Conservation (phyloP, 2,797 vertebrate genomes). For the Gadopsis marmoratus region DNA sequence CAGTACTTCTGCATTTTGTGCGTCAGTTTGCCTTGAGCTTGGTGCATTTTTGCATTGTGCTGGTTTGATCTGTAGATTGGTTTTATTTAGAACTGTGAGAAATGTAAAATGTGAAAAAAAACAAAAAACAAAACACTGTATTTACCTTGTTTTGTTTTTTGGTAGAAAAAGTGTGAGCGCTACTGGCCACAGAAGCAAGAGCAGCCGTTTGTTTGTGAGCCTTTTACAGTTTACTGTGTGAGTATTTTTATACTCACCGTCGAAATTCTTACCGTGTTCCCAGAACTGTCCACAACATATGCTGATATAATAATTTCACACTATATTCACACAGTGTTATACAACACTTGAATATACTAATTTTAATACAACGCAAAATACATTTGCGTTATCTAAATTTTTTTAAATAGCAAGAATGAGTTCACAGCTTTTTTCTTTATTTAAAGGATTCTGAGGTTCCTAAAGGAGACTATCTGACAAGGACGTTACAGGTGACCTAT, state of each 20-base stretch:
- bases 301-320: constrained; percentile 16
- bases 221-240: constrained; percentile 91
- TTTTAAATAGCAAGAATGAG: background rate
- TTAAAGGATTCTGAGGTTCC: constrained; percentile 89
- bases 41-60: background rate
- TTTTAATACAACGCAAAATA: background rate
- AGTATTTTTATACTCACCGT: constrained; percentile 78
- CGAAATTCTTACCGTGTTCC: constrained; percentile 47
- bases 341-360: background rate
- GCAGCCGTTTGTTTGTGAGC: constrained; percentile 82
- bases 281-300: background rate
- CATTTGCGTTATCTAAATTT: background rate
- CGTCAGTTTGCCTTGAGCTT: background rate
- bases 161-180: constrained; percentile 95
- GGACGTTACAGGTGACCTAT: constrained; percentile 86
- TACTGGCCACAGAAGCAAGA: constrained; percentile 90
- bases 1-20: background rate
- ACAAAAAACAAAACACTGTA: background rate
- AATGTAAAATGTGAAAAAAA: background rate
- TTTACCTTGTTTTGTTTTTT: background rate
- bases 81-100: background rate
- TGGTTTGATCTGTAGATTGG: background rate
- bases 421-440: background rate
- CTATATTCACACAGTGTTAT: background rate
- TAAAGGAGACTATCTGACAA: constrained; percentile 91